Conservation (phyloP, 2,888 invertebrate genomes). For the Tridacna crocea region DNA sequence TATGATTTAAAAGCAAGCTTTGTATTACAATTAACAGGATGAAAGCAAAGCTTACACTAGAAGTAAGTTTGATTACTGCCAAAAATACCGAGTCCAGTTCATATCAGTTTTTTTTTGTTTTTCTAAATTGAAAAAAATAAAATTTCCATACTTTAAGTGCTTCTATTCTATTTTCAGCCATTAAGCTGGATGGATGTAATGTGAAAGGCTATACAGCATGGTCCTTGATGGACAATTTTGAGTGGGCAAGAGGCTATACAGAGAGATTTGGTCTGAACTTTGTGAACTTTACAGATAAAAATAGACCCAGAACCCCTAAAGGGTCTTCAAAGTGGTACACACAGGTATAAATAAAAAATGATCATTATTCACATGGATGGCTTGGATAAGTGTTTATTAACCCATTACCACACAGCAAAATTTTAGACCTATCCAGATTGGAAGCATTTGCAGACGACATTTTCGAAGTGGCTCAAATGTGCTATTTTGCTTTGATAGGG, state of each 20-base stretch:
- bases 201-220: constrained; percentile 89
- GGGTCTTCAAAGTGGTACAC: constrained; percentile 84
- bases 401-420: background rate
- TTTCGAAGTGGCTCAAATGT: too few species aligned
- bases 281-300: constrained; percentile 89
- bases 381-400: background rate
- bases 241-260: constrained; percentile 91
- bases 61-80: too few species aligned
- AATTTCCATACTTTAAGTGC: too few species aligned
- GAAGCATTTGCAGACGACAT: too few species aligned
- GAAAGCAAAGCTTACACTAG: too few species aligned
- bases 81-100: too few species aligned
- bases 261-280: constrained; percentile 89
- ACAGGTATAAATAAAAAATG: background rate
- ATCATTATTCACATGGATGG: background rate
- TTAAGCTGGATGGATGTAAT: constrained; percentile 76
- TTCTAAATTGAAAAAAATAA: too few species aligned
- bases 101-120: too few species aligned
- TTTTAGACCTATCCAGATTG: background rate
- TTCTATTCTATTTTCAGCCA: constrained; percentile 48
- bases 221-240: constrained; percentile 93
- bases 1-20: too few species aligned
- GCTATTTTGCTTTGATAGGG: too few species aligned
- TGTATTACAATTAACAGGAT: too few species aligned
- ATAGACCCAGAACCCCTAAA: constrained; percentile 89